Evolutionary conservation across 1,140 invertebrate species (phyloP), one percentile per base, ranked within the genome.

Genomic region (Drosophila mayri): DNA sequence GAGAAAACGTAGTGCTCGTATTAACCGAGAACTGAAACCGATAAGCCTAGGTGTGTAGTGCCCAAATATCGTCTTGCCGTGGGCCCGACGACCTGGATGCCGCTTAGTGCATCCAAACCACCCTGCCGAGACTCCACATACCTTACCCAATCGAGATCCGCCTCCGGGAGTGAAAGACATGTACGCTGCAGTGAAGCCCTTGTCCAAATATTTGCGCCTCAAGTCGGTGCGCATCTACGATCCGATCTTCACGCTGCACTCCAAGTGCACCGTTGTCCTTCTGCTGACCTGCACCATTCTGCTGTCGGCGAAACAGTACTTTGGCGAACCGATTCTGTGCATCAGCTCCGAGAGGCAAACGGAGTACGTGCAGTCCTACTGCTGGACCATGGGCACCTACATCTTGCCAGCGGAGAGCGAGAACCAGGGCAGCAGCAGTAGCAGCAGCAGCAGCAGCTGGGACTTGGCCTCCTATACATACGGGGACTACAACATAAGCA

Each of bases 321-420:
- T 96, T 55, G 95, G 95, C 0, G 95, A 95, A 76, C 95, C 95
- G 0, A 96, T 96, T 14, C 93, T 95, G 57, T 96, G 95, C 79
- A 94, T 95, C 75, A 92, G 92, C 38, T 93, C 93, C 16, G 93
- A 94, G 28, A 80, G 84, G 58, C 86, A 93, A 25, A 93, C 93
- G 73, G 93, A 95, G 62, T 94, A 95, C 20, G 94, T 96, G 57
- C 95, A 97, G 79, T 95, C 94, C 37, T 97, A 95, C 80, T 97
- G 96, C 92, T 97, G 95, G 95, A 96, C 96, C 58, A 95, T 95
- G 85, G 95, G 96, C 57, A 97, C 96, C 5, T 96, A 95, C 77
- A 96, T 95, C 3, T 47, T 90, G 44, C 75, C 85, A 0, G 12
- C 25, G 9, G 70, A 80, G 25, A 40, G 37, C 38, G 62, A 57